phyloP scores from a whole-genome alignment of 2,888 invertebrate genomes.

The Nomada ruficornis region DNA sequence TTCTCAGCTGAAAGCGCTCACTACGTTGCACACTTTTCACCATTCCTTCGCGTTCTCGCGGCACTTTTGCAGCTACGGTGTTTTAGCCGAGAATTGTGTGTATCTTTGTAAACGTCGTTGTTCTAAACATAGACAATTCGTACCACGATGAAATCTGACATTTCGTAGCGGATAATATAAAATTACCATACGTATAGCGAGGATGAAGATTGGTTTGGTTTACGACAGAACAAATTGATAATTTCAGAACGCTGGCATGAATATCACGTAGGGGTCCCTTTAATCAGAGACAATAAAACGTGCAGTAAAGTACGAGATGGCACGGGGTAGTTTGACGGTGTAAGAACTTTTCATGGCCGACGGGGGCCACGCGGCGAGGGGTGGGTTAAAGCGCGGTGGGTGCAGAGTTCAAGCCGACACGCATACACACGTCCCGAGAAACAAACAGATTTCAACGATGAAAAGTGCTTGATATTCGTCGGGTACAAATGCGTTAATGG shows the following conservation, averaged over 20 bases:
- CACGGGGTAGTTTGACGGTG: slow-evolving; percentile 8
- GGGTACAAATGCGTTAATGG: slow-evolving; percentile 20
- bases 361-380: slow-evolving; percentile 41
- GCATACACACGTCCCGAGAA: neutral
- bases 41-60: neutral
- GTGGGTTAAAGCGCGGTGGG: slow-evolving; percentile 44
- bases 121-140: neutral
- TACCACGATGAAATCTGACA: neutral
- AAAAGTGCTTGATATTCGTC: neutral
- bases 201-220: neutral
- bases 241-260: neutral
- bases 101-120: neutral
- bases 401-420: slow-evolving; percentile 16
- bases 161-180: neutral
- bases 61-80: neutral
- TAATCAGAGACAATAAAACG: slow-evolving; percentile 59
- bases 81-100: neutral
- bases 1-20: neutral
- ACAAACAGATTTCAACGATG: too few species aligned
- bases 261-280: slow-evolving; percentile 39
- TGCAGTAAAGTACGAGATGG: slow-evolving; percentile 45
- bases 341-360: slow-evolving; percentile 57
- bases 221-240: neutral
- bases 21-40: neutral
- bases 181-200: neutral